phyloP scores from a whole-genome alignment of 2,888 invertebrate genomes.

The Pseudococcus jackbeardsleyi region DNA sequence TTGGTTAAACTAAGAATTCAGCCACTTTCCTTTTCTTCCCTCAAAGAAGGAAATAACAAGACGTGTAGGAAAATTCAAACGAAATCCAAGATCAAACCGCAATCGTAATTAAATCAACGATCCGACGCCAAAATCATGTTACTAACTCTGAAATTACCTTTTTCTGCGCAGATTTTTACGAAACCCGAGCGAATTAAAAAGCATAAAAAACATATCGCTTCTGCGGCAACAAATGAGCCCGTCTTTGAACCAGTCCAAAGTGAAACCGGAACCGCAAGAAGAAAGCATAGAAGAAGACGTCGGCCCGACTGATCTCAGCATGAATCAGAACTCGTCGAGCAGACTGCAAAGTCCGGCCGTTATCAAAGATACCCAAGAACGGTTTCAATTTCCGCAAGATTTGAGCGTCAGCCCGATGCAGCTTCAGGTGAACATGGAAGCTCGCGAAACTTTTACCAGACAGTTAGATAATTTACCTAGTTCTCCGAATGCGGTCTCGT shows the following conservation, averaged over 20 bases:
- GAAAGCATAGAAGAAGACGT: slow-evolving; percentile 74
- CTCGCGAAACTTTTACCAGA: slow-evolving; percentile 58
- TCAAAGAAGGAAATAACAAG: too few species aligned
- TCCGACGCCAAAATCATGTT: too few species aligned
- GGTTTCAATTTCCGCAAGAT: slow-evolving; percentile 64
- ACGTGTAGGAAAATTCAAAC: too few species aligned
- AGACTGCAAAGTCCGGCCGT: slow-evolving; percentile 57
- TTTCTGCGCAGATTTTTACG: slow-evolving; percentile 81
- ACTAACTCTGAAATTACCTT: background rate
- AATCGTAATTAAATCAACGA: too few species aligned
- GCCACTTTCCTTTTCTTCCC: too few species aligned
- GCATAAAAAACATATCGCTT: slow-evolving; percentile 92
- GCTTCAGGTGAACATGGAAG: slow-evolving; percentile 64
- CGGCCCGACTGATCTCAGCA: slow-evolving; percentile 81
- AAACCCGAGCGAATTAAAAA: slow-evolving; percentile 93
- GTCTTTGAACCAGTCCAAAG: slow-evolving; percentile 62
- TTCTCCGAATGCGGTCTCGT: slow-evolving; percentile 42
- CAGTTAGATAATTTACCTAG: slow-evolving; percentile 32
- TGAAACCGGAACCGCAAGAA: slow-evolving; percentile 70
- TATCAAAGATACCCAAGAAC: slow-evolving; percentile 26
- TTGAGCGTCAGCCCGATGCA: slow-evolving; percentile 63
- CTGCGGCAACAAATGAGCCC: slow-evolving; percentile 80
- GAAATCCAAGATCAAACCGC: too few species aligned
- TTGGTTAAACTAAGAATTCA: too few species aligned
- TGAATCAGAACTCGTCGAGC: slow-evolving; percentile 68